Evolutionary conservation across 2,888 invertebrate genomes (phyloP), one percentile per base, ranked within the genome.

Genomic region (Polietes domitor): DNA sequence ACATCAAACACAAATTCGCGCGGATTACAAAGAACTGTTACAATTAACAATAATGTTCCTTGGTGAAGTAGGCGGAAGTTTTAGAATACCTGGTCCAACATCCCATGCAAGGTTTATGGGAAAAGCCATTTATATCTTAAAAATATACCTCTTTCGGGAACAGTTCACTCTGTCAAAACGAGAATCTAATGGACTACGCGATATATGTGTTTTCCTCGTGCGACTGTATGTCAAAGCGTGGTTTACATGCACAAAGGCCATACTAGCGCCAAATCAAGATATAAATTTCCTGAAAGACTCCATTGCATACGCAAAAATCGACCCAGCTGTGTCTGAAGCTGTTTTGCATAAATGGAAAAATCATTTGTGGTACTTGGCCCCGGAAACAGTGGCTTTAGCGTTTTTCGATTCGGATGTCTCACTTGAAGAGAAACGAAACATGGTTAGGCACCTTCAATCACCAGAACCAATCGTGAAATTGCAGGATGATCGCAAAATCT

Each of bases 361-460:
- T 43, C 65, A 47, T 63, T 65, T 76, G 65, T 76, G 37, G 47
- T 76, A 77, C 68, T 77, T 74, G 61, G 17, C 61, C 43, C 61
- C 28, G 58, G 41, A 73, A 72, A 72, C 24, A 72, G 19, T 72
- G 55, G 72, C 72, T 53, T 72, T 37, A 55, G 58, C 73, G 55
- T 73, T 58, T 43, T 73, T 73, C n/a, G 41, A 61, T 61, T 58
- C 41, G 43, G 43, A 74, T 74, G 58, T 61, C 10, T 74, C 43
- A 61, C 43, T 37, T 9, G 43, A 74, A 74, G 63, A 63, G 63
- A 28, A 73, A n/a, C 28, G 32, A 73, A 73, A 73, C 50, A 50
- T 50, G n/a, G 50, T 50, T 17, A 50, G 50, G 50, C 50, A 19
- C 50, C 17, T 50, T 1, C 50, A 50, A 50, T 50, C 17, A 50